Conservation (phyloP, 2,113 vertebrate genomes). For the Oreocharis arfaki region DNA sequence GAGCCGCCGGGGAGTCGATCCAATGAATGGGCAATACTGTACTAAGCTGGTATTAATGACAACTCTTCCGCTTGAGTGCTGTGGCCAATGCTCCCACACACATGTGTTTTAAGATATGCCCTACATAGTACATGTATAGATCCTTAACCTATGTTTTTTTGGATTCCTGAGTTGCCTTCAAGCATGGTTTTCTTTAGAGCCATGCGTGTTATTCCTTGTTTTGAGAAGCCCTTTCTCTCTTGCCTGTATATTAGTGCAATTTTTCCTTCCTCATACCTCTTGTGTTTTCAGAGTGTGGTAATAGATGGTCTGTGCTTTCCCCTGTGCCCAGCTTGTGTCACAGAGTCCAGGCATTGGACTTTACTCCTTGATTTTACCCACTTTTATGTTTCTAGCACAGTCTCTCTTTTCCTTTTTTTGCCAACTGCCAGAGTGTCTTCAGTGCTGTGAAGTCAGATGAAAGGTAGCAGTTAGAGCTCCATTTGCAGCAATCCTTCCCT, state of each 20-base stretch:
- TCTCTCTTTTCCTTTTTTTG: background rate
- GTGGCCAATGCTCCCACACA: background rate
- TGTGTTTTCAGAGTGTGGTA: rapidly evolving
- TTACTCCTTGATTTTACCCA: background rate
- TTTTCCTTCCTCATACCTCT: background rate
- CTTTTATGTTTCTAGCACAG: background rate
- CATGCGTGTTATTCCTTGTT: background rate
- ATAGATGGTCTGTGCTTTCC: background rate
- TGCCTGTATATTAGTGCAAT: background rate
- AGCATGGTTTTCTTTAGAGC: background rate
- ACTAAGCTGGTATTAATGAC: background rate
- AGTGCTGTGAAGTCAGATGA: background rate
- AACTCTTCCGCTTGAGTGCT: background rate
- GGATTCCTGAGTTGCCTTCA: background rate
- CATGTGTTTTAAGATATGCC: rapidly evolving
- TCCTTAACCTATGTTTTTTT: background rate
- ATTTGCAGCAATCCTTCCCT: background rate
- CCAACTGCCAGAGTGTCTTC: background rate
- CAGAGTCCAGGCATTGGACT: background rate
- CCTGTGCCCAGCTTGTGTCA: background rate
- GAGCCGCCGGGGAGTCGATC: background rate
- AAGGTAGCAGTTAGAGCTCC: background rate
- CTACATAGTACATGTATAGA: background rate
- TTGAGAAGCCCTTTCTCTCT: background rate
- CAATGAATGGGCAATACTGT: background rate